phyloP scores from a whole-genome alignment of 2,797 vertebrate genomes.

The Acipenser ruthenus region DNA sequence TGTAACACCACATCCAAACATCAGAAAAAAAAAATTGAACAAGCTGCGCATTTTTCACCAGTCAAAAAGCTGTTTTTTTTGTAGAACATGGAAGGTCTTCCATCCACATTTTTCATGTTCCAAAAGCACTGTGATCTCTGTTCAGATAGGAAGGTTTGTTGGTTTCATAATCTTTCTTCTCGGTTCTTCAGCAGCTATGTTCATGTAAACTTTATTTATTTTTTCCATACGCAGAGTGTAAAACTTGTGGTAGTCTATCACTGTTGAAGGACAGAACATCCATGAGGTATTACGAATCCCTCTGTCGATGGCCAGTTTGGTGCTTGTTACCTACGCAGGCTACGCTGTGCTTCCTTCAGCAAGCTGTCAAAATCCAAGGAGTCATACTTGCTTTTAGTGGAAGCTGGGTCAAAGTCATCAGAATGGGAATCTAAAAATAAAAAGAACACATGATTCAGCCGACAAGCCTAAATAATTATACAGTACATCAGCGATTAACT shows the following conservation, averaged over 20 bases:
- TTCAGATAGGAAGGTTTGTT: slow-evolving; percentile 47
- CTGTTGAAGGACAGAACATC: slow-evolving; percentile 71
- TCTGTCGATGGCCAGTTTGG: slow-evolving; percentile 47
- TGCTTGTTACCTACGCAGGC: slow-evolving; percentile 92
- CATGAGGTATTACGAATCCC: slow-evolving; percentile 84
- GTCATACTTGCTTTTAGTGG: slow-evolving; percentile 98
- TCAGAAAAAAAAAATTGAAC: slow-evolving; percentile 69
- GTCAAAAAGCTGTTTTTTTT: slow-evolving; percentile 73
- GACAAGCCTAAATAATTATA: not conserved
- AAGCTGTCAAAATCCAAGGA: slow-evolving; percentile 99
- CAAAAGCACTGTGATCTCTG: slow-evolving; percentile 43
- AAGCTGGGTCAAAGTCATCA: slow-evolving; percentile 97
- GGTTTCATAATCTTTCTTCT: slow-evolving; percentile 62
- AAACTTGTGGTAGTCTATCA: slow-evolving; percentile 79
- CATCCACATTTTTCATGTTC: slow-evolving; percentile 38
- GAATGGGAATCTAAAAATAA: slow-evolving; percentile 85
- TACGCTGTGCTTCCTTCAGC: slow-evolving; percentile 93
- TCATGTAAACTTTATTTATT: slow-evolving; percentile 94
- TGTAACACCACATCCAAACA: slow-evolving; percentile 79
- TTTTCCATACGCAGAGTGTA: slow-evolving; percentile 73
- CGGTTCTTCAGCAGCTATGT: slow-evolving; percentile 87
- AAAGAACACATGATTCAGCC: slow-evolving; percentile 14
- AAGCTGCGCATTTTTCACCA: slow-evolving; percentile 75
- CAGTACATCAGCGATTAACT: too few relatives aligned
- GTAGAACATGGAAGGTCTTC: slow-evolving; percentile 69